Conservation (phyloP, 2,797 vertebrate species). For the Scleropages formosus region DNA sequence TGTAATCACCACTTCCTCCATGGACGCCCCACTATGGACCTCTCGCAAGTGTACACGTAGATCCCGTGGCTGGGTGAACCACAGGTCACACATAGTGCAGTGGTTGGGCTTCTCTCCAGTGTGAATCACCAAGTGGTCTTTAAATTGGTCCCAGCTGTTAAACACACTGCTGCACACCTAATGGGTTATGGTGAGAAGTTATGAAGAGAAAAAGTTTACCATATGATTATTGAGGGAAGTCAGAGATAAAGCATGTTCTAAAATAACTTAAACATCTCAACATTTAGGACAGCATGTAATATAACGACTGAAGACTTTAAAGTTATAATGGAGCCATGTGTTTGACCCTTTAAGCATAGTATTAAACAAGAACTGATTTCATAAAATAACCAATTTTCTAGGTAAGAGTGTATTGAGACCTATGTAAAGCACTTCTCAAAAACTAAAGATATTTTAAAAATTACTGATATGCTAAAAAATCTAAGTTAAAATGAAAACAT, state of each 20-base stretch:
- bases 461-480: too few species aligned
- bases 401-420: too few species aligned
- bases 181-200: conserved; percentile 30
- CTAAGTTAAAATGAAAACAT: too few species aligned
- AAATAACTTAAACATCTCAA: background rate
- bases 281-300: background rate
- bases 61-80: conserved; percentile 92
- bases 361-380: too few species aligned
- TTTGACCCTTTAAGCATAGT: too few species aligned
- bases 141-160: conserved; percentile 98
- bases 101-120: conserved; percentile 96
- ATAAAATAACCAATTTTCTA: too few species aligned
- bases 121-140: conserved; percentile 94
- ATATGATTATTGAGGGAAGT: background rate
- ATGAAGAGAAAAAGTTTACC: background rate
- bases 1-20: conserved; percentile 66
- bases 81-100: conserved; percentile 93
- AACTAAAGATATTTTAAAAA: too few species aligned
- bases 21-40: conserved; percentile 67
- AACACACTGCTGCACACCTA: conserved; percentile 97
- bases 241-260: background rate
- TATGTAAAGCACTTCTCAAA: too few species aligned
- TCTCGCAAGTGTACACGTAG: conserved; percentile 83
- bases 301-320: too few species aligned
- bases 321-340: too few species aligned